Evolutionary conservation across 2,888 invertebrate genomes (phyloP).

Genomic region (Drosophila putrida): DNA sequence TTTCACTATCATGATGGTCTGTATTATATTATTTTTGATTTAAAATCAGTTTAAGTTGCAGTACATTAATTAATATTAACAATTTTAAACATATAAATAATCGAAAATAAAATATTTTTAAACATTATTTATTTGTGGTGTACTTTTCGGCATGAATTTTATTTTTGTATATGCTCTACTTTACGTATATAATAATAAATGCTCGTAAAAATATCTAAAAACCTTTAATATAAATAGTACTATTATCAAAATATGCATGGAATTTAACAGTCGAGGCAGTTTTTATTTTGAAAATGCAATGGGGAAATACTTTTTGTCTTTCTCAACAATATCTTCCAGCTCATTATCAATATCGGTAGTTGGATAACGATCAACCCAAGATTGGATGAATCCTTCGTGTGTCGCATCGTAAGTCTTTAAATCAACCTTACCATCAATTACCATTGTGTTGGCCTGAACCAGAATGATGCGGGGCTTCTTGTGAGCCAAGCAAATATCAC

Average conservation of each 20-base stretch:
- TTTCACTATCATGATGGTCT: too few relatives aligned
- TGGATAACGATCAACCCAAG: slow-evolving; percentile 94
- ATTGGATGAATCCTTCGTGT: slow-evolving; percentile 92
- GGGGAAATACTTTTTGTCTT: slow-evolving; percentile 88
- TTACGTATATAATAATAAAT: too few relatives aligned
- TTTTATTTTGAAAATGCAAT: slow-evolving; percentile 74
- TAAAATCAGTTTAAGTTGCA: too few relatives aligned
- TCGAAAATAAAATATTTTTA: too few relatives aligned
- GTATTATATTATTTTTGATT: too few relatives aligned
- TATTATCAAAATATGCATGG: slow-evolving; percentile 29
- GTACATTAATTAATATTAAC: too few relatives aligned
- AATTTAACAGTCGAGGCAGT: slow-evolving; percentile 7
- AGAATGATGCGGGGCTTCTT: slow-evolving; percentile 96
- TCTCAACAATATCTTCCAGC: slow-evolving; percentile 88
- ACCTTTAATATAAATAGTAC: too few relatives aligned
- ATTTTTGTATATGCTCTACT: too few relatives aligned
- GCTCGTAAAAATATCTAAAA: too few relatives aligned
- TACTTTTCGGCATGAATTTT: too few relatives aligned
- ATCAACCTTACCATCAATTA: slow-evolving; percentile 86
- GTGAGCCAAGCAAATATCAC: slow-evolving; percentile 94
- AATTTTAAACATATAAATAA: too few relatives aligned
- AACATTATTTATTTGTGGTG: too few relatives aligned
- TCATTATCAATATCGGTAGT: slow-evolving; percentile 87
- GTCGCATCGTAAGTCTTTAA: slow-evolving; percentile 91
- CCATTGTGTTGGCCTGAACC: slow-evolving; percentile 93